Evolutionary conservation across 2,888 invertebrate species (phyloP), one percentile per base, ranked within the genome.

Genomic region (Corythucha ciliata): DNA sequence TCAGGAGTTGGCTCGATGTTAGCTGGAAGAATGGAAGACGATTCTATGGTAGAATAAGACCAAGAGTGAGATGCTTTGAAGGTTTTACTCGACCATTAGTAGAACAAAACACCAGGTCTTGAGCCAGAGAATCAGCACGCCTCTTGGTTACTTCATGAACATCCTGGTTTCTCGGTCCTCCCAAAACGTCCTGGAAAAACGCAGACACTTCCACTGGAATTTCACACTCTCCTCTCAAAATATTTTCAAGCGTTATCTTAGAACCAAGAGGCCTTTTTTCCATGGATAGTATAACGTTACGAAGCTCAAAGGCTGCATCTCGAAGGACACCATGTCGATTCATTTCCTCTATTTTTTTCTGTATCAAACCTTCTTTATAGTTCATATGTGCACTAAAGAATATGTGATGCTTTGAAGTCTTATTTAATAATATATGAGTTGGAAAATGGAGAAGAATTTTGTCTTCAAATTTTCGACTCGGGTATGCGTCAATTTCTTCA

Each of bases 61-160:
- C n/a, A n/a, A n/a, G n/a, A 10, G 29, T 29, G 29, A 29, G 29
- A n/a, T 29, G 29, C n/a, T 29, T 29, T 29, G 29, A n/a, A 10
- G 29, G 29, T 29, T 29, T 29, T 12, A 29, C 10, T 29, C n/a
- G 29, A 29, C 29, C 29, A 29, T 61, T 60, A n/a, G 53, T 29
- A n/a, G 29, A 10, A n/a, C 29, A 29, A 29, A 29, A 29, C n/a
- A 29, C n/a, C 29, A 29, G n/a, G n/a, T 29, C 29, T 29, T 29
- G 29, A 29, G 29, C 29, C n/a, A 29, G n/a, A 10, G 29, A 29
- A 29, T 29, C 29, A 29, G 29, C 29, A 10, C 29, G 29, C 29
- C 29, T 29, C n/a, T 29, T 12, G n/a, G 8, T 29, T 29, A n/a
- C 29, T 29, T 29, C 29, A 29, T 29, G 29, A 29, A 29, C n/a